Conservation (phyloP, 2,888 invertebrate genomes). For the Hydroisotoma schaefferi region DNA sequence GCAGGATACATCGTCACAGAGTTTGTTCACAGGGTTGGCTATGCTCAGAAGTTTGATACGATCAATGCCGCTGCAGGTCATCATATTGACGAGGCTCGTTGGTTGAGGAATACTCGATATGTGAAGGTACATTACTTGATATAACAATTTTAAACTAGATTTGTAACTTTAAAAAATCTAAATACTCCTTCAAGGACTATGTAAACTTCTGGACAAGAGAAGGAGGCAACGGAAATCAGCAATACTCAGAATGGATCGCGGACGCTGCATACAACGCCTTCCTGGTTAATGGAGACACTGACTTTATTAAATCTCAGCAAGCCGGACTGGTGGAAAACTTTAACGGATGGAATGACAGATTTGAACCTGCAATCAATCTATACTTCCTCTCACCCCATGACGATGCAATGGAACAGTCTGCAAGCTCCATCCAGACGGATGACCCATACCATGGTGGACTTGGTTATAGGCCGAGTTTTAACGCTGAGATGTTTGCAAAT, state of each 20-base stretch:
- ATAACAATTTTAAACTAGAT: not conserved
- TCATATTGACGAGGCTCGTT: conserved; percentile 44
- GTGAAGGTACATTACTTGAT: conserved; percentile 21
- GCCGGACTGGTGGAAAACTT: conserved; percentile 40
- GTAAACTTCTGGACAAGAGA: conserved; percentile 45
- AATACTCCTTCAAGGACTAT: conserved; percentile 32
- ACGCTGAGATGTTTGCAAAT: conserved; percentile 46
- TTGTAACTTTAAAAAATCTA: not conserved
- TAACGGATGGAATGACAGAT: conserved; percentile 37
- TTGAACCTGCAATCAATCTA: conserved; percentile 27
- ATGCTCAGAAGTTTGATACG: conserved; percentile 43
- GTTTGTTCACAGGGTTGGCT: conserved; percentile 43
- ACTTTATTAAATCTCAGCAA: conserved; percentile 42
- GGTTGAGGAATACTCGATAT: conserved; percentile 37
- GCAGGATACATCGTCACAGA: conserved; percentile 45
- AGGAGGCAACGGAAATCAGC: conserved; percentile 35
- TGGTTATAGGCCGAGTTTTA: conserved; percentile 45
- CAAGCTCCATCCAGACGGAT: conserved; percentile 39
- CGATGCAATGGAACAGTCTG: conserved; percentile 46
- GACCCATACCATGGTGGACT: conserved; percentile 43
- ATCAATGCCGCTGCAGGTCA: conserved; percentile 48
- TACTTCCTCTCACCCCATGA: conserved; percentile 43
- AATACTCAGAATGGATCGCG: conserved; percentile 48
- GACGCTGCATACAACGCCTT: conserved; percentile 38
- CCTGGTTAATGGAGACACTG: conserved; percentile 37